These are phyloP conservation scores for Mola mola DNA, from an alignment of 2,113 vertebrate species.

Conservation along the genomic window DNA sequence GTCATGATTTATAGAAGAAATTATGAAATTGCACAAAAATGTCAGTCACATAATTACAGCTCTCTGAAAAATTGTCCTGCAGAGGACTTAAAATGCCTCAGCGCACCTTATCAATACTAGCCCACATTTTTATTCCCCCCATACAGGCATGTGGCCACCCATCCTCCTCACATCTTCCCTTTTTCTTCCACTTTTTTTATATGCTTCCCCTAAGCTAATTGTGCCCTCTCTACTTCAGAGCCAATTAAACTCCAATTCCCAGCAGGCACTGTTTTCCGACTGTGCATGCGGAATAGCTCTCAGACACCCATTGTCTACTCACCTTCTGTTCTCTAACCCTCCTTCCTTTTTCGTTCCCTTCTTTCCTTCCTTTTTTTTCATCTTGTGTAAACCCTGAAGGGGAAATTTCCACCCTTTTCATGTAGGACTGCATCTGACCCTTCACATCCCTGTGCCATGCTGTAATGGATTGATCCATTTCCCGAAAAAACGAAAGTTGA, in stretches of 20 bases:
- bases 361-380: not conserved
- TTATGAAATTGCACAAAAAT: constrained; percentile 65
- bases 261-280: constrained; percentile 62
- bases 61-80: constrained; percentile 65
- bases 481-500: constrained; percentile 27
- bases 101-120: constrained; percentile 60
- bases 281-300: constrained; percentile 64
- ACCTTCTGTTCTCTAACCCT: not conserved
- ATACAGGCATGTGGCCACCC: constrained; percentile 24
- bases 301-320: constrained; percentile 14
- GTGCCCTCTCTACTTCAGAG: constrained; percentile 63
- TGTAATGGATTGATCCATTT: constrained; percentile 42
- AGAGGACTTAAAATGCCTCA: constrained; percentile 52
- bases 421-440: constrained; percentile 36
- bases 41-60: constrained; percentile 66
- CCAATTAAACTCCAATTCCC: constrained; percentile 73
- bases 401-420: constrained; percentile 10
- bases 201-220: constrained; percentile 51
- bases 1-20: constrained; percentile 69
- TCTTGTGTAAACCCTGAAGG: constrained; percentile 10
- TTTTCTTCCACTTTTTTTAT: constrained; percentile 32
- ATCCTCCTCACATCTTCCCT: constrained; percentile 11
- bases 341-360: not conserved
- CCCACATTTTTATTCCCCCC: constrained; percentile 29
- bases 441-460: constrained; percentile 14